phyloP scores from a whole-genome alignment of 2,113 vertebrate genomes.

The Oreotrochilus melanogaster region DNA sequence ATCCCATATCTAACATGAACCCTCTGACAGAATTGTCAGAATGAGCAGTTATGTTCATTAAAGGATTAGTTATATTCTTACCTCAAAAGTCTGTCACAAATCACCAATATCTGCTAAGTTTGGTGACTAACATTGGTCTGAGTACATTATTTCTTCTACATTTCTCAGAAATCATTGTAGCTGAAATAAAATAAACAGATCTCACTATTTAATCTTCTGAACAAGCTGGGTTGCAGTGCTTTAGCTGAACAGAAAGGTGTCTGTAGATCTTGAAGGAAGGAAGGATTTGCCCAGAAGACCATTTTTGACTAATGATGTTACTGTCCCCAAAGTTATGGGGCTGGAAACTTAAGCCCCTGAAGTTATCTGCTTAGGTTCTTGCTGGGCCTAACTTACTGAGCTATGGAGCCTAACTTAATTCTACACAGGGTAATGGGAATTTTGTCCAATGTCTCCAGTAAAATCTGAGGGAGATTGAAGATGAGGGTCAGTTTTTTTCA shows the following conservation, averaged over 20 bases:
- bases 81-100: background rate
- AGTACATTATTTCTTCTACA: background rate
- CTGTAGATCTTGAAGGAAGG: background rate
- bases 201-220: background rate
- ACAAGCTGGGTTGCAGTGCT: background rate
- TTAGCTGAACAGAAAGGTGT: background rate
- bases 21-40: background rate
- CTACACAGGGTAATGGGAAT: too few species aligned
- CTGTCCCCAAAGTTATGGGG: rapidly evolving
- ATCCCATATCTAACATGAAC: background rate
- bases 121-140: background rate
- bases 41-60: background rate
- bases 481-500: background rate
- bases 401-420: background rate
- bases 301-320: background rate
- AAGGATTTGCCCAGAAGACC: background rate
- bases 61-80: background rate
- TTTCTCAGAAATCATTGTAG: background rate
- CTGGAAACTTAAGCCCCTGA: background rate
- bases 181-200: background rate
- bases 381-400: background rate
- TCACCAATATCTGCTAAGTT: background rate
- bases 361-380: background rate
- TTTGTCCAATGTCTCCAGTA: background rate
- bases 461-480: background rate